These are phyloP conservation scores for Hypocryptadius cinnamomeus DNA, from an alignment of 2,113 vertebrate species.

Conservation along the genomic window DNA sequence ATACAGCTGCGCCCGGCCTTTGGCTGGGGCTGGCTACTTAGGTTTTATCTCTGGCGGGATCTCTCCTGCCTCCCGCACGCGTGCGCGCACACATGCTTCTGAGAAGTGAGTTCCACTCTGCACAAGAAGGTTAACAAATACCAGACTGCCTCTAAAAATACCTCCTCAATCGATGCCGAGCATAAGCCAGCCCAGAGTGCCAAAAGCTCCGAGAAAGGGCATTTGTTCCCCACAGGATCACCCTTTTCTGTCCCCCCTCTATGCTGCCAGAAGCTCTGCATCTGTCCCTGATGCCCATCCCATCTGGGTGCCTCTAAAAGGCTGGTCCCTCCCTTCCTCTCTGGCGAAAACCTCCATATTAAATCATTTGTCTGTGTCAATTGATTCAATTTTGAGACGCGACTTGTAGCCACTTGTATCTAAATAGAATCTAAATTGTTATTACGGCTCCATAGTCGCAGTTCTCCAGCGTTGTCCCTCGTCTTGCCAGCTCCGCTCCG, in stretches of 20 bases:
- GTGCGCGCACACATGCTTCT: constrained; percentile 12
- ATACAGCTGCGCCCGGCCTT: constrained; percentile 49
- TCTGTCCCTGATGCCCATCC: neutral
- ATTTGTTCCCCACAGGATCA: neutral
- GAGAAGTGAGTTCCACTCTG: constrained; percentile 8
- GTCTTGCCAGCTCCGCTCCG: constrained; percentile 2
- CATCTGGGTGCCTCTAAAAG: neutral
- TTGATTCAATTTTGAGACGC: constrained; percentile 53
- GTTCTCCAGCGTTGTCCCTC: neutral
- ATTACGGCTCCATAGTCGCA: neutral
- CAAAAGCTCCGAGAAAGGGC: neutral
- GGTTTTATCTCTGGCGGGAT: constrained; percentile 57
- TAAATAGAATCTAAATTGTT: constrained; percentile 70
- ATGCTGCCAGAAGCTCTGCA: neutral
- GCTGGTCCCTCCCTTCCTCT: neutral
- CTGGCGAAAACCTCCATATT: neutral
- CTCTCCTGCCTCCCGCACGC: constrained; percentile 15
- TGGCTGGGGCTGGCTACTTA: constrained; percentile 35
- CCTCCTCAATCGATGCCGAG: constrained; percentile 19
- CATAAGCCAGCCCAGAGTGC: neutral
- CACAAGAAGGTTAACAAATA: constrained; percentile 44
- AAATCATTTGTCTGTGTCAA: constrained; percentile 40
- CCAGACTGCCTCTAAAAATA: constrained; percentile 51
- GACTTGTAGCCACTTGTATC: constrained; percentile 59
- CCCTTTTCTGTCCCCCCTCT: neutral